These are phyloP conservation scores for Cacoxenus indagator DNA, from an alignment of 2,888 invertebrate species.

Conservation along the genomic window DNA sequence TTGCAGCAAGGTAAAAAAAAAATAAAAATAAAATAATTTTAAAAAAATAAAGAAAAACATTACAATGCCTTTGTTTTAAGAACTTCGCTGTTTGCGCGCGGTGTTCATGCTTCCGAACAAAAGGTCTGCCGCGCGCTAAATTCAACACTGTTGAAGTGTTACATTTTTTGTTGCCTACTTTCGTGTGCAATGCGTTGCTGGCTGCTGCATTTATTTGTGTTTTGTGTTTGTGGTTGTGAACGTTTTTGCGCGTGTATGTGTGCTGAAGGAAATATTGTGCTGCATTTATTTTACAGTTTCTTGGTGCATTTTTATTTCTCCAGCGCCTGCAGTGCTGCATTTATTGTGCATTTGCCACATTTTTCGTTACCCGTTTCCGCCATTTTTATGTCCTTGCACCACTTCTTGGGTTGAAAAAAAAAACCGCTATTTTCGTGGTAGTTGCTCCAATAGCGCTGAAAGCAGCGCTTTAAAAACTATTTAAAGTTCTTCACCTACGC, in stretches of 20 bases:
- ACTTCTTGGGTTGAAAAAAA: not conserved
- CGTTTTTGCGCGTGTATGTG: conserved; percentile 26
- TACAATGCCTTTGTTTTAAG: not conserved
- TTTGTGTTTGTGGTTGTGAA: not conserved
- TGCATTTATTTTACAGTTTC: conserved; percentile 50
- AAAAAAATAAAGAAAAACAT: not conserved
- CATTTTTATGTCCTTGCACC: not conserved
- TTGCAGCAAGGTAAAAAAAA: too few relatives aligned
- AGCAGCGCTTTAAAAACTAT: conserved; percentile 49
- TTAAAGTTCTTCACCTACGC: conserved; percentile 50
- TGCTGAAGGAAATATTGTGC: conserved; percentile 53
- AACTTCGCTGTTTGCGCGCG: not conserved
- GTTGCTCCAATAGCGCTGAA: too few relatives aligned
- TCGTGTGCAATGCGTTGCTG: conserved; percentile 20
- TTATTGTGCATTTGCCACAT: conserved; percentile 56
- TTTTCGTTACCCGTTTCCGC: conserved; percentile 48
- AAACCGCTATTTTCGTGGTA: conserved; percentile 5
- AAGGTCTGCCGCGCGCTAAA: too few relatives aligned
- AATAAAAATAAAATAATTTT: too few relatives aligned
- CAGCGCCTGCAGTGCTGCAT: not conserved
- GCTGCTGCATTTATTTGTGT: not conserved
- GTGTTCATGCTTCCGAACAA: not conserved
- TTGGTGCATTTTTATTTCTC: not conserved
- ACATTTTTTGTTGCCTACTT: conserved; percentile 30
- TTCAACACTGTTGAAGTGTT: too few relatives aligned